Base-by-base conservation (phyloP, 2,113 vertebrate species). In the Electrona antarctica region DNA sequence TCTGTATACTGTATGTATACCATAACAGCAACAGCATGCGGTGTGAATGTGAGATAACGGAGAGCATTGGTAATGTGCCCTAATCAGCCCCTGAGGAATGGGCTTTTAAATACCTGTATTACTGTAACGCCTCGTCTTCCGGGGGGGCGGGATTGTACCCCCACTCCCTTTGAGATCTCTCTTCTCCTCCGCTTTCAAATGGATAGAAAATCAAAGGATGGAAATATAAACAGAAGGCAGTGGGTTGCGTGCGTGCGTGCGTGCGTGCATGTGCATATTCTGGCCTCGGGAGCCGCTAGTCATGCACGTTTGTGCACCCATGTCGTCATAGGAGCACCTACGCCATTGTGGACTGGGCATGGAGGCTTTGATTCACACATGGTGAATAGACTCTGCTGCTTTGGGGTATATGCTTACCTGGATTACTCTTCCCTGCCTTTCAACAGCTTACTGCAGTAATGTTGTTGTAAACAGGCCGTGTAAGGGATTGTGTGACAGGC, bases 341-440 rank as follows among this genome's bases (percentile, higher is more conserved):
- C 80, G 80, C 78, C 76, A 84, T 88, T 85, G 84, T 50, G 50
- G 73, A 83, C 81, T 64, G 77, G 73, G 69, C 83, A 69, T 81
- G 80, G 80, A 77, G 77, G 70, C 78, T 85, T 81, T 88, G 81
- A 76, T 83, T 85, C 85, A 65, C 71, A 64, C 78, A 75, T 74
- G 69, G 73, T 84, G 78, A 79, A 87, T 78, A 80, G 80, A 80
- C 69, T 60, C 46, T 69, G 80, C 15, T n/a, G 64, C 72, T 71
- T 91, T 83, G 63, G 51, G 11, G 51, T n/a, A 33, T 33, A 4
- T 33, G 29, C 29, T 33, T 33, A 33, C 29, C 29, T 33, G 29
- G 29, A 33, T 33, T 33, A 33, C 29, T 33, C 29, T 33, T 33
- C 29, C 29, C 29, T 33, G 29, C 29, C 29, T 33, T 33, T 33